phyloP scores from a whole-genome alignment of 2,797 vertebrate species.

The Schizopygopsis pylzovi region DNA sequence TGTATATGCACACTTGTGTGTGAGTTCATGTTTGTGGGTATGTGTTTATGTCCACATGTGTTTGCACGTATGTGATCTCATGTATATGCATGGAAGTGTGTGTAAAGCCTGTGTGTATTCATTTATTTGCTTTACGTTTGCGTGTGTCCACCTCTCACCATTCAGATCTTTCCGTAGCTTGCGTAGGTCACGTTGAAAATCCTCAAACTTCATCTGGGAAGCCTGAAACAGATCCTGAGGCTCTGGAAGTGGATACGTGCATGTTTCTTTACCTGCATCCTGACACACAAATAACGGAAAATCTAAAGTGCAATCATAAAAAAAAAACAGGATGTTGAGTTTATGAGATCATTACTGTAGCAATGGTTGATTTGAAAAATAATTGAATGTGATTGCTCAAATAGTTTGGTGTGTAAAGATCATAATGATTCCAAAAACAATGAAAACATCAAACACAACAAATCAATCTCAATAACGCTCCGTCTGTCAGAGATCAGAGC shows the following conservation, averaged over 20 bases:
- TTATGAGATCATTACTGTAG: constrained; percentile 30
- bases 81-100: constrained; percentile 25
- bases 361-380: constrained; percentile 5
- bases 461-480: constrained; percentile 32
- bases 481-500: constrained; percentile 19
- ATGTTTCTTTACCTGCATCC: constrained; percentile 93
- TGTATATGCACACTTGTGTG: constrained; percentile 15
- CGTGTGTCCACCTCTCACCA: constrained; percentile 75
- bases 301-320: constrained; percentile 34
- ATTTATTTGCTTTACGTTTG: background rate
- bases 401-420: constrained; percentile 19
- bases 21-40: background rate
- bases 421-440: constrained; percentile 21
- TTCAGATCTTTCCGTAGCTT: constrained; percentile 93
- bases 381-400: background rate
- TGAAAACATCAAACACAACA: constrained; percentile 31
- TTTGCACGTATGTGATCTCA: background rate
- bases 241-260: constrained; percentile 91
- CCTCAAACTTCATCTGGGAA: constrained; percentile 97
- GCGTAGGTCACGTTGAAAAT: constrained; percentile 93
- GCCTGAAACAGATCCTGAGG: constrained; percentile 96
- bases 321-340: constrained; percentile 10
- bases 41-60: constrained; percentile 6
- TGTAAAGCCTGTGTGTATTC: constrained; percentile 23
- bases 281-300: constrained; percentile 68